Evolutionary conservation across 2,888 invertebrate species (phyloP), one percentile per base, ranked within the genome.

Genomic region (Caenorhabditis zanzibari): DNA sequence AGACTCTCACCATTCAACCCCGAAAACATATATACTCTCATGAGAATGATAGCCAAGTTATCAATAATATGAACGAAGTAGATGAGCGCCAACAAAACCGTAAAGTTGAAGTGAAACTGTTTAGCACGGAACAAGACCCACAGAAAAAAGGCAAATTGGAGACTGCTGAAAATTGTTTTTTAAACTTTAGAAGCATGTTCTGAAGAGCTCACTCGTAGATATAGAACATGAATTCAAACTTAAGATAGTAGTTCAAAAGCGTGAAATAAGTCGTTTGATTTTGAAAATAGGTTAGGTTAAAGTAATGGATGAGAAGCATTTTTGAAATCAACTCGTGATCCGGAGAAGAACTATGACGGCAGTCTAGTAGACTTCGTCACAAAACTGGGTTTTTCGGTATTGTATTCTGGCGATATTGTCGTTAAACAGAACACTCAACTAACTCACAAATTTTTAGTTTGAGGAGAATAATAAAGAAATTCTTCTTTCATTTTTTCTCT

Each of bases 101-200:
- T 58, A 47, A 76, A 76, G 35, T 76, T 76, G 41, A 76, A 68
- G 41, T 76, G 76, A 24, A 76, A 76, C 41, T 76, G 76, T 38
- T 56, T 47, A 2, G 76, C 68, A 14, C 35, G 44, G 24, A 76
- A 24, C 12, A 68, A 10, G 3, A 76, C 38, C 58, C 58, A 59
- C 5, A 58, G 24, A 26, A 61, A 76, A 35, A 68, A 58, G 22
- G 22, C 22, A 14, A 76, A 47, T 26, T 76, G 59, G 35, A 76
- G 14, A 4, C 58, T 76, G 41, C 76, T 76, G 61, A 66, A 58
- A 75, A 66, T 26, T 16, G 22, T 16, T 14, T 16, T 24, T 10
- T 9, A 54, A n/a, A n/a, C n/a, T n/a, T n/a, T 22, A 28, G 12
- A 38, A 22, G 14, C 12, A 9, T 28, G 16, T 16, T 24, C 16